Percentiles rank a stretch among this genome's conserved stretches.
Conservation (phyloP, 2,797 vertebrate species). For the Remorina albescens region DNA sequence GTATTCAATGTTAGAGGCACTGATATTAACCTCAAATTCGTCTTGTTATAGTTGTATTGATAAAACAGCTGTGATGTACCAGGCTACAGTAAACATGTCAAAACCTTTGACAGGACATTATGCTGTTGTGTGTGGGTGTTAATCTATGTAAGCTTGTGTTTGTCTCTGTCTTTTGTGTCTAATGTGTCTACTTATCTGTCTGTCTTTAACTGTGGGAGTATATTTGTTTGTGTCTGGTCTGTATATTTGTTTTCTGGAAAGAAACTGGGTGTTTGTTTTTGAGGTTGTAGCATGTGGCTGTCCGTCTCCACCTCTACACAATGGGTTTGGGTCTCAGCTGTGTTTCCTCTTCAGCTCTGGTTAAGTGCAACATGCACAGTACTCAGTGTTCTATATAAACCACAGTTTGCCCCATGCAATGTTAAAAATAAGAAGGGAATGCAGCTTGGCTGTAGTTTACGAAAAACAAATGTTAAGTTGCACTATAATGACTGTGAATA, state of each 20-base stretch:
- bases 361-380: slow-evolving; percentile 6
- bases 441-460: not conserved
- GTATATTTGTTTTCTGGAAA: slow-evolving; percentile 45
- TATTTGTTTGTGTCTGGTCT: slow-evolving; percentile 24
- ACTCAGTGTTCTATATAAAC: not conserved
- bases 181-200: not conserved
- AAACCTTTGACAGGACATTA: slow-evolving; percentile 20
- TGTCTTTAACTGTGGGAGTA: slow-evolving; percentile 1
- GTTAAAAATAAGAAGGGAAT: not conserved
- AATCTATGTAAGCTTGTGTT: slow-evolving; percentile 7
- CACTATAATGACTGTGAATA: not conserved
- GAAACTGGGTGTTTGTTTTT: slow-evolving; percentile 61
- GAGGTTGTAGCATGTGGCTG: slow-evolving; percentile 67
- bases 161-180: slow-evolving; percentile 20
- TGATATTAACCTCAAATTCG: slow-evolving; percentile 35
- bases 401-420: slow-evolving; percentile 4
- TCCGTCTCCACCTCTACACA: slow-evolving; percentile 57
- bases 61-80: slow-evolving; percentile 5
- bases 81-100: slow-evolving; percentile 18
- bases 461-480: not conserved
- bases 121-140: slow-evolving; percentile 25
- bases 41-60: slow-evolving; percentile 24
- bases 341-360: slow-evolving; percentile 52
- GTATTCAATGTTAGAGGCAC: not conserved
- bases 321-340: slow-evolving; percentile 37